Evolutionary conservation across 2,113 vertebrate genomes (phyloP), one percentile per base, ranked within the genome.

Genomic region (Hyaena hyaena): DNA sequence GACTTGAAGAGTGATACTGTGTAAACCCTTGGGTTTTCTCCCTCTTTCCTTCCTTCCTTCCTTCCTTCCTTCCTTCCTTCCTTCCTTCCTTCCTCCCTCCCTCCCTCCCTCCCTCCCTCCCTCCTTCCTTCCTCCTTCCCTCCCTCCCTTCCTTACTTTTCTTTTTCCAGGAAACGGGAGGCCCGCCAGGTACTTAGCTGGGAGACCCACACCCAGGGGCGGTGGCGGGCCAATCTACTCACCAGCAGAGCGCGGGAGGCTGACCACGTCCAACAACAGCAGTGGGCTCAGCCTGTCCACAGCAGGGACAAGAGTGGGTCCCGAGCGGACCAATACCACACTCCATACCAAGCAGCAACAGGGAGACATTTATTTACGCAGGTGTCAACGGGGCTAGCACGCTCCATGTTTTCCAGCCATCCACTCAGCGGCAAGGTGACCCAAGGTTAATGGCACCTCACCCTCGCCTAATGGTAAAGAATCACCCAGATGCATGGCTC

Each of bases 21-120:
- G n/a, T 90, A 31, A 81, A n/a, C 95, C 39, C n/a, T 31, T 87
- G n/a, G 17, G 31, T 55, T 96, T 88, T 74, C 73, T 68, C 73
- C 21, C 19, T 23, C 55, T 55, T 55, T 55, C 53, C 17, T 55
- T 55, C 16, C 17, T 55, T 55, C 17, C 15, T 55, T 55, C 53
- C 48, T 50, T 11, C 48, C 48, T 50, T 11, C 48, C 10, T 50
- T 11, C 48, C 10, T 50, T 50, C 48, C 12, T 50, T 50, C 48
- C 12, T 39, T 39, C 39, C 39, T 39, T 39, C 39, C 39, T 39
- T 39, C 39, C 39, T 39, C 3, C 39, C 39, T 39, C 3, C 39
- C 39, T 39, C 19, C 53, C 48, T 50, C 48, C 48, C 2, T 50
- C 48, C 48, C 10, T 50, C 48, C 48, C 10, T 50, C 12, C 48